Base-by-base conservation (phyloP, 2,888 invertebrate genomes). In the Chymomyza caudatula region DNA sequence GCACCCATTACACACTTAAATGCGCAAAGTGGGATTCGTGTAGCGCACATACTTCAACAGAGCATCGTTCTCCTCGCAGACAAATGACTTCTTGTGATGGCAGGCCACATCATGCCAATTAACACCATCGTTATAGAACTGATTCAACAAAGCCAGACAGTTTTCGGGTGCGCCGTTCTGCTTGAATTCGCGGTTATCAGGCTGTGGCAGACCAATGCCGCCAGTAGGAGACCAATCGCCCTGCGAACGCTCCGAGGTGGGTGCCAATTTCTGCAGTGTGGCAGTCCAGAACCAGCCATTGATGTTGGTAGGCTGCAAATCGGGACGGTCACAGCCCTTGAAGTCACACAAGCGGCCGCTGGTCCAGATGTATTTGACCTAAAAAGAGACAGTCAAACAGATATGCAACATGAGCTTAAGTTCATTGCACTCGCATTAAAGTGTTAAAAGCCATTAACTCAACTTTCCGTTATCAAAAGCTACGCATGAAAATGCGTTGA, bases 211-310 rank as follows among this genome's bases (percentile, higher is more conserved):
- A 68, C 95, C 95, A 87, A 96, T 95, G 77, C 96, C 96, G 83
- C 97, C 97, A 74, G 92, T 94, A 88, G 94, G 94, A 43, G 96
- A 96, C 96, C 96, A 96, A 91, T 96, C 96, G 90, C 95, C 96
- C 88, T 96, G 96, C 60, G 93, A 92, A 59, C 96, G 93, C 91
- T 96, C 94, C 63, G 93, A 95, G 62, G 96, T 94, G 55, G 96
- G 95, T 1, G 96, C 95, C 81, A 97, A 91, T 90, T 96, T 96
- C 91, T 95, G 96, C 60, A 95, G 93, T 82, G 94, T 96, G 43
- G 95, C 96, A 20, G 96, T 96, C 96, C 96, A 97, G 93, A 97
- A 97, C 97, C 97, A 97, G 44, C 97, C 97, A 88, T 96, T 96
- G 73, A 96, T 90, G 62, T 93, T 92, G 71, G 94, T 92, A 42